These are phyloP conservation scores for Volucella bombylans DNA, from an alignment of 2,888 invertebrate species.

Conservation along the genomic window DNA sequence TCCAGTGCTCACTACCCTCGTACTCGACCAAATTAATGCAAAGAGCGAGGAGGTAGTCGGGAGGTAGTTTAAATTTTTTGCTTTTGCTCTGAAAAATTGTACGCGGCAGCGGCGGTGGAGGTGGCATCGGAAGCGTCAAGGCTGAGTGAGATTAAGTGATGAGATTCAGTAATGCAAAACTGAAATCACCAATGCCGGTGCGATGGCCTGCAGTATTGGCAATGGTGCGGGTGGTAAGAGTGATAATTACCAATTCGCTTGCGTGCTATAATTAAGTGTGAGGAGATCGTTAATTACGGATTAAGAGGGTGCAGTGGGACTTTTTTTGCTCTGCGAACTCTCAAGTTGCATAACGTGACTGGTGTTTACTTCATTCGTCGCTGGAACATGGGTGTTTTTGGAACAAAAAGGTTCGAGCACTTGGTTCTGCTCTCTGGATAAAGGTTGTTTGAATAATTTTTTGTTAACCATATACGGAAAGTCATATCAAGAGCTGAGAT, in stretches of 20 bases:
- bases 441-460: too few species aligned
- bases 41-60: background rate
- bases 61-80: background rate
- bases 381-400: background rate
- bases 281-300: constrained; percentile 68
- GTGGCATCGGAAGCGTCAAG: constrained; percentile 67
- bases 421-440: background rate
- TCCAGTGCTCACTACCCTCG: constrained; percentile 16
- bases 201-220: background rate
- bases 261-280: constrained; percentile 72
- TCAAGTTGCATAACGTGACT: background rate
- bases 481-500: too few species aligned
- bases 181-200: constrained; percentile 61
- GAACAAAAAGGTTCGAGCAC: background rate
- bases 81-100: constrained; percentile 51
- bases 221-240: constrained; percentile 27
- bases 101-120: constrained; percentile 12
- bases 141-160: constrained; percentile 70
- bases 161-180: constrained; percentile 72
- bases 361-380: background rate
- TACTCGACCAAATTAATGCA: constrained; percentile 53
- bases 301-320: constrained; percentile 45
- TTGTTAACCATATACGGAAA: too few species aligned
- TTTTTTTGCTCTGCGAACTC: constrained; percentile 7
- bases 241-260: constrained; percentile 69